Percentiles rank a stretch among this genome's conserved stretches.
These are phyloP conservation scores for Naso thynnoides DNA, from an alignment of 2,797 vertebrate species.

Conservation along the genomic window DNA sequence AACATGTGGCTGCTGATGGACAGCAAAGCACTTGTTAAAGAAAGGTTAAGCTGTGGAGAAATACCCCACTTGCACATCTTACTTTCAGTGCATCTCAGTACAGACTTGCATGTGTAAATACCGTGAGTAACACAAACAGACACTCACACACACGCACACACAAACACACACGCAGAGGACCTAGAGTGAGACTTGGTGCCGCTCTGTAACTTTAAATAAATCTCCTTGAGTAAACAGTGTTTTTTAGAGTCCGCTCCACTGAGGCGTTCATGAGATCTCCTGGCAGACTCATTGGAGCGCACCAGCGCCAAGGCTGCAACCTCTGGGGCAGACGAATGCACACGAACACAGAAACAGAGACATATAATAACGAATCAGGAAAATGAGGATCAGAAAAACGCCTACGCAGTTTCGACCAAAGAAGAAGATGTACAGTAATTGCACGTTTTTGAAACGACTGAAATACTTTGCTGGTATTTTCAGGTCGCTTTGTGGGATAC, in stretches of 20 bases:
- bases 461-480: conserved; percentile 33
- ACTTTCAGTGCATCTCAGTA: conserved; percentile 27
- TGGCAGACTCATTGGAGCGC: conserved; percentile 69
- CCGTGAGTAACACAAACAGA: conserved; percentile 4
- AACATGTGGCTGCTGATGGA: conserved; percentile 5
- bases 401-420: conserved; percentile 44
- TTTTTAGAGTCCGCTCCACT: conserved; percentile 70
- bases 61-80: conserved; percentile 14
- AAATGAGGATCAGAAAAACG: conserved; percentile 48
- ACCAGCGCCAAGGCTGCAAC: conserved; percentile 65
- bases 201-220: conserved; percentile 73
- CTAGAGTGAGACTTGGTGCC: conserved; percentile 33
- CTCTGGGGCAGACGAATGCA: conserved; percentile 61
- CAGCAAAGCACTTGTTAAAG: background rate
- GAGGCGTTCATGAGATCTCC: conserved; percentile 72
- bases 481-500: conserved; percentile 40
- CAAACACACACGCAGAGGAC: conserved; percentile 1
- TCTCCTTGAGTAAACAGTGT: conserved; percentile 75
- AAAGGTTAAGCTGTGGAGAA: conserved; percentile 20
- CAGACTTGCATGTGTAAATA: conserved; percentile 17
- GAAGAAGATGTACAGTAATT: conserved; percentile 53
- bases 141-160: conserved; percentile 9
- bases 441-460: conserved; percentile 22
- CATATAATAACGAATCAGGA: conserved; percentile 54
- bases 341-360: conserved; percentile 28